Evolutionary conservation across 1,140 invertebrate genomes (phyloP), one percentile per base, ranked within the genome.

Genomic region (Euwallacea fornicatus): DNA sequence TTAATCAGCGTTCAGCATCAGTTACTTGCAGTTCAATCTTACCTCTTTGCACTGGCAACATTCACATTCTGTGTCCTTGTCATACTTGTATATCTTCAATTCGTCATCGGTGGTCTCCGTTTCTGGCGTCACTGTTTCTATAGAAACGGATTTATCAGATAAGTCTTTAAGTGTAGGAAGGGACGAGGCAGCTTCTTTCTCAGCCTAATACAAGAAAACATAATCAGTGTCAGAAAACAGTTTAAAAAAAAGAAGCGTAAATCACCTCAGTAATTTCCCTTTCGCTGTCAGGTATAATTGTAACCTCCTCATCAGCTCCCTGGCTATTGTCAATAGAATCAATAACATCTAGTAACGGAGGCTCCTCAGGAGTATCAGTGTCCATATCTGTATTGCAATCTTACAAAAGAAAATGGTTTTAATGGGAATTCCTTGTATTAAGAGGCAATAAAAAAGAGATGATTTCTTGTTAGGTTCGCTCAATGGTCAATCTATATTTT

Each of bases 251-350:
- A 56, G 16, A 56, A 56, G 54, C 11, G 9, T 53, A 58, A 50
- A 54, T 62, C 74, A 85, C 86, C 71, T 88, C 86, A 2, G 86
- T 85, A 47, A 87, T 85, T 72, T 88, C 86, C 11, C 85, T 82
- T 76, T 88, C 86, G 0, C 85, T 86, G 75, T 87, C 86, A 0
- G 85, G 85, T 50, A 87, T 78, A 13, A 87, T 81, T 71, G 85
- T 86, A 8, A 86, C 79, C 72, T 85, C 85, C 73, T 86, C 86
- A 81, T 86, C 84, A 9, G 82, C 83, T n/a, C 85, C 85, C 55
- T 85, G 73, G 55, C 73, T 74, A 76, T 62, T 75, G 50, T 73
- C 70, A 59, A 71, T 76, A 56, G 46, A 50, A 13, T 76, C 72
- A 9, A 77, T 72, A 62, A 75, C 76, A 46, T 75, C 70, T 33